Evolutionary conservation across 2,888 invertebrate species (phyloP), one percentile per base, ranked within the genome.

Genomic region (Eupithecia insigniata): DNA sequence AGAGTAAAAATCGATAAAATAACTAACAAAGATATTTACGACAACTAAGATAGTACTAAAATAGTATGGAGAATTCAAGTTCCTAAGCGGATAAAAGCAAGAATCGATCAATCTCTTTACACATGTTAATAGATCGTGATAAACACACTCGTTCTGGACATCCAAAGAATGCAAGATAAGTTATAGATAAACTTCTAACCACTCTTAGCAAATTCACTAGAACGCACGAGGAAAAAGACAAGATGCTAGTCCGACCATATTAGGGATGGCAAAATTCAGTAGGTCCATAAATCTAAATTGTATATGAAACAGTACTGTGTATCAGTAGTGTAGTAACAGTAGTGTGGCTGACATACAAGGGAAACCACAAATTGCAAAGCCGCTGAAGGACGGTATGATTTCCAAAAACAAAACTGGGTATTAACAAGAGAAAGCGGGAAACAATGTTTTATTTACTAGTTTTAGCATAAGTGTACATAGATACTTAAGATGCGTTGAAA

Each of bases 111-210:
- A 62, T 70, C 46, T 43, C 55, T 61, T 30, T 34, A 34, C 22
- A 62, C 22, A 60, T 30, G 8, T 60, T 14, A 16, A 60, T 61
- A 74, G 55, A 74, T 69, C 55, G 43, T 72, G 72, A 66, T 73
- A 61, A 22, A 4, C 22, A 69, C 66, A 60, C 32, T 71, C 14
- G 32, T 72, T 71, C 28, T 46, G 70, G 69, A 60, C 55, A 69
- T 60, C 34, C 69, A 62, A 34, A 30, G 65, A 73, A 76, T 74
- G 67, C 68, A 68, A 62, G n/a, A 51, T 30, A 51, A 64, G 60
- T 30, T 60, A 73, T 16, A 73, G 70, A 72, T 69, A 58, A 72
- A 81, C 67, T 7, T 30, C 8, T 18, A 18, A 2, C 30, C 2
- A 18, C 8, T 30, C 12, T 55, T 14, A 26, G 55, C 55, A 55